A percentile compares a stretch with the other conserved stretches of the same genome.
Conservation (phyloP, 2,797 vertebrate species). For the Okamejei kenojei region DNA sequence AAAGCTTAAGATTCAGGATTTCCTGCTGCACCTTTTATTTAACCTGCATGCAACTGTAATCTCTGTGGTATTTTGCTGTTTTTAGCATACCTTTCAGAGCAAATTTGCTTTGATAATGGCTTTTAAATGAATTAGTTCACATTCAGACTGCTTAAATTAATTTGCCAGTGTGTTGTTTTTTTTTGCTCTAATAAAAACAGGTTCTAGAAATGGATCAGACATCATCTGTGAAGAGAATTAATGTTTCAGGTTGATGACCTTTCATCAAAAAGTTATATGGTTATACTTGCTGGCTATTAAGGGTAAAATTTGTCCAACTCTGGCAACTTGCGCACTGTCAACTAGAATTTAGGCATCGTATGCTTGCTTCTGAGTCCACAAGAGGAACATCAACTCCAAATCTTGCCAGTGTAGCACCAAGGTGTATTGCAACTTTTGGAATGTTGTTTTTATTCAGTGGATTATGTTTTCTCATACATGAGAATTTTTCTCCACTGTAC, state of each 20-base stretch:
- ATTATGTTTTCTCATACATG: too few species aligned
- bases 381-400: too few species aligned
- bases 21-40: neutral
- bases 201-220: too few species aligned
- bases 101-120: neutral
- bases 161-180: neutral
- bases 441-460: too few species aligned
- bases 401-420: too few species aligned
- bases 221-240: too few species aligned
- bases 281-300: neutral
- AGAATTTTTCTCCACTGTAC: too few species aligned
- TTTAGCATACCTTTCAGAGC: neutral
- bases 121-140: neutral
- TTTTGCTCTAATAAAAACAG: too few species aligned
- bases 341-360: neutral
- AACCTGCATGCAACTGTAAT: neutral
- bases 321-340: neutral
- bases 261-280: too few species aligned
- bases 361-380: neutral
- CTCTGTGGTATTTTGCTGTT: neutral
- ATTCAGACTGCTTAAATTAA: neutral
- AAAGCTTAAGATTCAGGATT: neutral
- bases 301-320: too few species aligned
- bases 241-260: too few species aligned
- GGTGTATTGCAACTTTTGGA: too few species aligned